Percentiles rank a stretch among this genome's conserved stretches.
These are phyloP conservation scores for Lordiphosa clarofinis DNA, from an alignment of 1,140 invertebrate species.

Conservation along the genomic window DNA sequence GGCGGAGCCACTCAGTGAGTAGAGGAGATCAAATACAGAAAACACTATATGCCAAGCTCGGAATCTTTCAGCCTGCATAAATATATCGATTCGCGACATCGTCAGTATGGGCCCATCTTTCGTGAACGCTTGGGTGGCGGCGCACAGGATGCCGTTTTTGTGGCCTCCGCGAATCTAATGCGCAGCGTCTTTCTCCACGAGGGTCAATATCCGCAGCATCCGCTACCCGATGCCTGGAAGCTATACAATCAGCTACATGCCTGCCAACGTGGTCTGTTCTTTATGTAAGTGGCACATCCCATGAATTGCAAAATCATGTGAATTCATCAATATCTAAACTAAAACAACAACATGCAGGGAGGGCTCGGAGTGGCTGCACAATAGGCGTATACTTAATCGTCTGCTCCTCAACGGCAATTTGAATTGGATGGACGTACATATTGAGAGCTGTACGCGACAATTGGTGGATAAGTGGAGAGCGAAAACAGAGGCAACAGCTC, in stretches of 20 bases:
- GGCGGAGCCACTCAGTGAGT: slow-evolving; percentile 80
- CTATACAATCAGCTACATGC: slow-evolving; percentile 87
- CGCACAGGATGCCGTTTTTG: slow-evolving; percentile 84
- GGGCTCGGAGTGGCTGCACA: slow-evolving; percentile 88
- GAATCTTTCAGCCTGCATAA: slow-evolving; percentile 82
- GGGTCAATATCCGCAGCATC: slow-evolving; percentile 88
- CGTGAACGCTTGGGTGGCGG: slow-evolving; percentile 85
- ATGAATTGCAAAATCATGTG: slow-evolving; percentile 58
- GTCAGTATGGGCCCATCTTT: slow-evolving; percentile 87
- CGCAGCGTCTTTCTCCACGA: slow-evolving; percentile 87
- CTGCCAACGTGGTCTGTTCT: slow-evolving; percentile 89
- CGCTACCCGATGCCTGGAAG: slow-evolving; percentile 90
- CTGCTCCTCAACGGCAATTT: slow-evolving; percentile 83
- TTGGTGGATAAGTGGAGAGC: slow-evolving; percentile 41
- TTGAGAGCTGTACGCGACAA: slow-evolving; percentile 60
- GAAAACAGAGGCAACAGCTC: slow-evolving; percentile 10
- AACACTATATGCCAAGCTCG: background rate
- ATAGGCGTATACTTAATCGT: slow-evolving; percentile 87
- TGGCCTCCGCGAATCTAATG: slow-evolving; percentile 83
- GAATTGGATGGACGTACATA: slow-evolving; percentile 78
- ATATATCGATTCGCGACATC: slow-evolving; percentile 87
- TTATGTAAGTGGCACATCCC: slow-evolving; percentile 85
- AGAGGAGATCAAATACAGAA: slow-evolving; percentile 6
- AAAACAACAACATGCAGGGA: slow-evolving; percentile 81
- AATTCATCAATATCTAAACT: slow-evolving; percentile 20